These are phyloP conservation scores for Cynopterus brachyotis DNA, from an alignment of 2,113 vertebrate species.

Conservation along the genomic window DNA sequence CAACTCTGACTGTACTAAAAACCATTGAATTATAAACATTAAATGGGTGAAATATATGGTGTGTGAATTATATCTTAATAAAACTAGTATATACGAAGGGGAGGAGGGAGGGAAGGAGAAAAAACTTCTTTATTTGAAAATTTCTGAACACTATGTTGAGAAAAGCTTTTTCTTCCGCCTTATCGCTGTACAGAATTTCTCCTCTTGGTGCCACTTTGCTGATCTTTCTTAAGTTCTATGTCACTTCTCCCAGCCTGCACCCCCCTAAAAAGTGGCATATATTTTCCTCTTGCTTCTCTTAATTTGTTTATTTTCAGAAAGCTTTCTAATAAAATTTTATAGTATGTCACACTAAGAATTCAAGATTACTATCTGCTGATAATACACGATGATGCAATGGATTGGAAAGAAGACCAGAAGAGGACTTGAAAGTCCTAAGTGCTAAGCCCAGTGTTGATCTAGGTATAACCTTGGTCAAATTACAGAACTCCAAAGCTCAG, in stretches of 20 bases:
- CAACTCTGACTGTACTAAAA: not conserved
- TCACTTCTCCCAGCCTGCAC: not conserved
- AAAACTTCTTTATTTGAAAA: not conserved
- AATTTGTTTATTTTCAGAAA: not conserved
- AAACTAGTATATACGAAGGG: not conserved
- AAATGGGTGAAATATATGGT: not conserved
- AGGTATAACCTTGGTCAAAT: not conserved
- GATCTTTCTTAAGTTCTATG: not conserved
- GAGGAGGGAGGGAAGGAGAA: not conserved
- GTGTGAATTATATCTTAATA: not conserved
- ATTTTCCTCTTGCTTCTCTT: not conserved
- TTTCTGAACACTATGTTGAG: not conserved
- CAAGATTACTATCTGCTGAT: not conserved
- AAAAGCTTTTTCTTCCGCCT: not conserved
- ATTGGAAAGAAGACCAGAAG: not conserved
- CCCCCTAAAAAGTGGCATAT: not conserved
- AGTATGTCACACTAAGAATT: not conserved
- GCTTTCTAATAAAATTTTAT: not conserved
- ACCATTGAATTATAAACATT: not conserved
- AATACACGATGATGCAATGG: not conserved
- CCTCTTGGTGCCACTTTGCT: not conserved
- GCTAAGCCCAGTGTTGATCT: not conserved
- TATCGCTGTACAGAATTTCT: not conserved
- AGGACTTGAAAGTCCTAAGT: not conserved
- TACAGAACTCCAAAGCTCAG: not conserved